phyloP scores from a whole-genome alignment of 1,140 invertebrate genomes.

The Drosophila cardini region DNA sequence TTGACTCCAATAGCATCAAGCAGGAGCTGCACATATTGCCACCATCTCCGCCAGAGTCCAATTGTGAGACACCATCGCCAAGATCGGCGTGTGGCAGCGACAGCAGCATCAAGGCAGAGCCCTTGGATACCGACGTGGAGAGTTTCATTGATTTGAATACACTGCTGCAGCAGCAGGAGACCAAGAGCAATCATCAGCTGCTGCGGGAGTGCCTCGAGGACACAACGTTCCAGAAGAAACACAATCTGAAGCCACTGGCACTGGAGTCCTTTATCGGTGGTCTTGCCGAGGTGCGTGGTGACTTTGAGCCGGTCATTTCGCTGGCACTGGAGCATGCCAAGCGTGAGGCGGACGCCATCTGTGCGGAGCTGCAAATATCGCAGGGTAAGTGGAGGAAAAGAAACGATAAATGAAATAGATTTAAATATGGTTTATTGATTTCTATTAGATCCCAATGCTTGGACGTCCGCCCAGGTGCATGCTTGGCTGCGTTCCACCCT shows the following conservation, averaged over 20 bases:
- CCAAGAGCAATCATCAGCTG: conserved; percentile 89
- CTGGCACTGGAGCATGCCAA: conserved; percentile 94
- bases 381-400: conserved; percentile 88
- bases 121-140: conserved; percentile 80
- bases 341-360: conserved; percentile 93
- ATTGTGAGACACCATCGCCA: conserved; percentile 82
- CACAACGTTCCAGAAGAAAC: conserved; percentile 92
- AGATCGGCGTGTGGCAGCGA: conserved; percentile 57
- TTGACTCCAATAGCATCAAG: conserved; percentile 75
- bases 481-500: conserved; percentile 94
- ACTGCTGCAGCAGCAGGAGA: conserved; percentile 62
- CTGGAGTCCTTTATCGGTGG: conserved; percentile 86
- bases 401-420: too few relatives aligned
- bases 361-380: conserved; percentile 92
- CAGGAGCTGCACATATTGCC: conserved; percentile 83
- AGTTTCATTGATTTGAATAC: conserved; percentile 78
- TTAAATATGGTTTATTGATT: not conserved
- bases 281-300: conserved; percentile 86
- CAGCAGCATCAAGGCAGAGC: conserved; percentile 76
- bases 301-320: conserved; percentile 93
- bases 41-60: conserved; percentile 84
- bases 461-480: conserved; percentile 93
- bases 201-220: conserved; percentile 92
- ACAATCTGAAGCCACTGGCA: conserved; percentile 91
- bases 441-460: conserved; percentile 92